Evolutionary conservation across 2,113 vertebrate genomes (phyloP).

Genomic region (Heterotis niloticus): DNA sequence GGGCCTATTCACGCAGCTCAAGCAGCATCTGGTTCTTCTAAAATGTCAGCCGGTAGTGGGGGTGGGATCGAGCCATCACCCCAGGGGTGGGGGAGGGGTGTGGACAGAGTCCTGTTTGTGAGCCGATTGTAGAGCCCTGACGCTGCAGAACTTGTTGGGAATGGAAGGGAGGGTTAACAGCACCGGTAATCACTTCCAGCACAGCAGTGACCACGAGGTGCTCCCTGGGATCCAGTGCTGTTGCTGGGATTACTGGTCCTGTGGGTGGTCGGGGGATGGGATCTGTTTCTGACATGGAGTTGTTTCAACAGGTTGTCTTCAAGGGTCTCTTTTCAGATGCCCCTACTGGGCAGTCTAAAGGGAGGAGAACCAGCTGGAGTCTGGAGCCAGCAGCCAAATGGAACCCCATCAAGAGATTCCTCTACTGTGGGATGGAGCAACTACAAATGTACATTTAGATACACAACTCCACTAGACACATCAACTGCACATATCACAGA

Average conservation of each 20-base stretch:
- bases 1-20: slow-evolving; percentile 15
- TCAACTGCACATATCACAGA: too few relatives aligned
- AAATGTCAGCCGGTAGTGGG: slow-evolving; percentile 29
- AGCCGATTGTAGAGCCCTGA: slow-evolving; percentile 37
- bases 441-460: too few relatives aligned
- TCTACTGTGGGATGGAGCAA: too few relatives aligned
- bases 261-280: not conserved
- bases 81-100: slow-evolving; percentile 26
- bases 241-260: not conserved
- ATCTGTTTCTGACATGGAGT: not conserved
- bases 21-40: slow-evolving; percentile 41
- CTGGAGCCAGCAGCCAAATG: too few relatives aligned
- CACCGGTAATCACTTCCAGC: slow-evolving; percentile 47
- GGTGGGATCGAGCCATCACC: not conserved
- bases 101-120: slow-evolving; percentile 39
- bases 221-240: slow-evolving; percentile 25
- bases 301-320: not conserved
- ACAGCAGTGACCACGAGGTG: slow-evolving; percentile 36
- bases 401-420: too few relatives aligned
- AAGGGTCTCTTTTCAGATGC: not conserved
- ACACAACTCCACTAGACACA: too few relatives aligned
- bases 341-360: not conserved
- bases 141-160: slow-evolving; percentile 38
- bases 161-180: slow-evolving; percentile 32
- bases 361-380: not conserved